Percentiles rank a stretch among this genome's conserved stretches.
phyloP scores from a whole-genome alignment of 2,888 invertebrate genomes.

The Lottia scabra region DNA sequence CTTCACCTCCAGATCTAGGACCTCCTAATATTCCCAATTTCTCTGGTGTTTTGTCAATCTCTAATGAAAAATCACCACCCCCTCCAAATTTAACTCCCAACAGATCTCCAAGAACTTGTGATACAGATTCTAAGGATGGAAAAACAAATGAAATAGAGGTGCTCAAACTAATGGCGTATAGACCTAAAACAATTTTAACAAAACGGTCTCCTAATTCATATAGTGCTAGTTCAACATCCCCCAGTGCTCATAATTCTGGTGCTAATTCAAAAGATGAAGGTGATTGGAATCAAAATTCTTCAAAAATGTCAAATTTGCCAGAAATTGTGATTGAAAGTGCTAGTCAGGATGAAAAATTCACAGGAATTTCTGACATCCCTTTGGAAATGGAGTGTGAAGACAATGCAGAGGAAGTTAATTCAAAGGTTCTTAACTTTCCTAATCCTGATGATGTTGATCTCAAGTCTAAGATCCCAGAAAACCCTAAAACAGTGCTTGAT shows the following conservation, averaged over 20 bases:
- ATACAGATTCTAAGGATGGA: neutral
- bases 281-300: neutral
- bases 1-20: constrained; percentile 43
- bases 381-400: neutral
- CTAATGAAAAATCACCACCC: neutral
- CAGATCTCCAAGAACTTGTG: constrained; percentile 30
- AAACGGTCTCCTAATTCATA: no score
- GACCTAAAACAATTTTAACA: neutral
- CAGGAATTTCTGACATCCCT: neutral
- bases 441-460: no score
- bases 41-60: neutral
- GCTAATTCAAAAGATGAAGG: neutral
- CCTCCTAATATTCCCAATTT: constrained; percentile 34
- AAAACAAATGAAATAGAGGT: neutral
- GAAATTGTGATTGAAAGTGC: neutral
- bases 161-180: neutral
- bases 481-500: neutral
- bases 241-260: neutral
- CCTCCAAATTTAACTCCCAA: constrained; percentile 36
- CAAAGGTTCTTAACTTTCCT: neutral
- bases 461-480: no score
- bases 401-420: neutral
- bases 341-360: neutral
- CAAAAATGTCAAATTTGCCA: neutral
- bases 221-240: neutral